Conservation (phyloP, 2,888 invertebrate species). For the Elysia crispata region DNA sequence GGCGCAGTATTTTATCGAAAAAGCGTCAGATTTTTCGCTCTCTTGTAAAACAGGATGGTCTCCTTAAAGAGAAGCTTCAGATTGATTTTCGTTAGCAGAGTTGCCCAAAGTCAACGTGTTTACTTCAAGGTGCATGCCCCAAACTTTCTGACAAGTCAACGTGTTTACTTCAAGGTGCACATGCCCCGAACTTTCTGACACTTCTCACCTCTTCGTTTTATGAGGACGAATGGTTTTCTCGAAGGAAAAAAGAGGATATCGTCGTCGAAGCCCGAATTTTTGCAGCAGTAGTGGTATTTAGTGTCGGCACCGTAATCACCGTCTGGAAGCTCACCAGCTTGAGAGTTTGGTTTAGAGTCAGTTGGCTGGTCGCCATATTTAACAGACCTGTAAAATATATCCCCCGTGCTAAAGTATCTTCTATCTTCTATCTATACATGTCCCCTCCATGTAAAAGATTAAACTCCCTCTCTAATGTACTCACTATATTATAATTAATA, state of each 20-base stretch:
- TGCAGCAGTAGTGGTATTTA: background rate
- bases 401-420: too few relatives aligned
- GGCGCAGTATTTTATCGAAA: background rate
- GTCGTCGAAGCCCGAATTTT: background rate
- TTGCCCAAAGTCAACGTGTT: background rate
- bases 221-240: background rate
- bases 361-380: background rate
- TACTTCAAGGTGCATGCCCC: background rate
- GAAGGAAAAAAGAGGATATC: background rate
- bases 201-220: background rate
- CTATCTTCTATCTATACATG: too few relatives aligned
- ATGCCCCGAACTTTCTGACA: constrained; percentile 16
- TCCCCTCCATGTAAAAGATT: too few relatives aligned
- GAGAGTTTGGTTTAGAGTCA: background rate
- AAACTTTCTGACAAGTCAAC: constrained; percentile 3
- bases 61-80: background rate
- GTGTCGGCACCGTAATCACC: background rate
- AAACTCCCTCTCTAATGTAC: too few relatives aligned
- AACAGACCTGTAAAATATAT: background rate
- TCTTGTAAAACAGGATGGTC: background rate
- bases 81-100: background rate
- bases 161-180: background rate
- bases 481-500: too few relatives aligned
- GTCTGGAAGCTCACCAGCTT: background rate
- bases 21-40: background rate